phyloP scores from a whole-genome alignment of 1,140 invertebrate species.

The Temnothorax nylanderi region DNA sequence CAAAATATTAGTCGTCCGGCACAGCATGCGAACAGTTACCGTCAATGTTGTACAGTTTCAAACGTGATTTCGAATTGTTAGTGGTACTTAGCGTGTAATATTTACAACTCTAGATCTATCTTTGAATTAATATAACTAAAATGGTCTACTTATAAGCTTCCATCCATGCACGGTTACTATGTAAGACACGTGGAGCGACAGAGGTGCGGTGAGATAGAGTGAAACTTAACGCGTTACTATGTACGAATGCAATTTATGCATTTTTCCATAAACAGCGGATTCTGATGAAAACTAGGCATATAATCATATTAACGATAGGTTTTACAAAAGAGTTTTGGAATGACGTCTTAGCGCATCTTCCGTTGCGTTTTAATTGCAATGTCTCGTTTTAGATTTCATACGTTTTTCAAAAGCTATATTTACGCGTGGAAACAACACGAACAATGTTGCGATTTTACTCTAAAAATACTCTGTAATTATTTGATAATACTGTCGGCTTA shows the following conservation, averaged over 20 bases:
- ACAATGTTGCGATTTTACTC: neutral
- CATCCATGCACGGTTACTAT: slow-evolving; percentile 54
- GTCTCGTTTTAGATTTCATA: slow-evolving; percentile 26
- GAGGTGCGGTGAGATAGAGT: slow-evolving; percentile 24
- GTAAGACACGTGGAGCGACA: slow-evolving; percentile 25
- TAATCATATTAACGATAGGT: slow-evolving; percentile 26
- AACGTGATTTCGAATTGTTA: slow-evolving; percentile 58
- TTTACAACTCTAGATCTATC: slow-evolving; percentile 57
- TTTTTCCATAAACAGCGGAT: slow-evolving; percentile 22
- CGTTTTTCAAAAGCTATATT: slow-evolving; percentile 19
- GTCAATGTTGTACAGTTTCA: slow-evolving; percentile 4
- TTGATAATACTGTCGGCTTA: neutral
- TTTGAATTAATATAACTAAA: slow-evolving; percentile 56
- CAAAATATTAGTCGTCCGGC: slow-evolving; percentile 23
- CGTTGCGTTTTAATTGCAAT: slow-evolving; percentile 30
- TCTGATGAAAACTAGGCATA: neutral
- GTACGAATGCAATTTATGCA: slow-evolving; percentile 30
- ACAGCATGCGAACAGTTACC: neutral
- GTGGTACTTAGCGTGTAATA: slow-evolving; percentile 58
- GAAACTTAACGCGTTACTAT: slow-evolving; percentile 12
- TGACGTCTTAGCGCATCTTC: slow-evolving; percentile 20
- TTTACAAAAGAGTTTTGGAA: slow-evolving; percentile 42
- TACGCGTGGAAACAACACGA: neutral
- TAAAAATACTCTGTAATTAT: slow-evolving; percentile 1
- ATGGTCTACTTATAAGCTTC: slow-evolving; percentile 59